These are phyloP conservation scores for Ethmia dodecea DNA, from an alignment of 2,888 invertebrate species.

Conservation along the genomic window DNA sequence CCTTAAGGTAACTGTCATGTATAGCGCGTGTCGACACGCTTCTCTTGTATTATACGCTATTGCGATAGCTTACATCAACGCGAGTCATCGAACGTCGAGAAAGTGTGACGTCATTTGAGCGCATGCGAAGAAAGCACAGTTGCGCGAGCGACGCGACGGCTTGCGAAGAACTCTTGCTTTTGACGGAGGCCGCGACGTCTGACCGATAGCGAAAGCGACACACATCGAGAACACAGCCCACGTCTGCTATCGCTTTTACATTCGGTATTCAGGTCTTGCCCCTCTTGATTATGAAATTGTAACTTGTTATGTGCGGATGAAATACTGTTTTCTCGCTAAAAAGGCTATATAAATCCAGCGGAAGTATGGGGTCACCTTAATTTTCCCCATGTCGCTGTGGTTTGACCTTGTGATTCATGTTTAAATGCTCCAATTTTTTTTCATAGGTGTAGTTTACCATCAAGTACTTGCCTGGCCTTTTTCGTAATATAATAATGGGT, in stretches of 20 bases:
- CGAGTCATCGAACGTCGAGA: slow-evolving; percentile 60
- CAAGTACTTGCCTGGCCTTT: too few species aligned
- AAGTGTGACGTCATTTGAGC: slow-evolving; percentile 66
- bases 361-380: too few species aligned
- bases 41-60: slow-evolving; percentile 34
- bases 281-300: slow-evolving; percentile 64
- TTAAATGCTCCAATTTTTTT: too few species aligned
- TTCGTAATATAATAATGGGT: too few species aligned
- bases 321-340: too few species aligned
- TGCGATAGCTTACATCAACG: slow-evolving; percentile 56
- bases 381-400: too few species aligned
- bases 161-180: slow-evolving; percentile 59
- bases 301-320: too few species aligned
- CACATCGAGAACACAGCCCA: slow-evolving; percentile 48
- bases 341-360: too few species aligned
- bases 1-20: too few species aligned
- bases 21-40: slow-evolving; percentile 16
- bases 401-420: too few species aligned
- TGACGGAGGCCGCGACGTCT: slow-evolving; percentile 64
- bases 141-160: slow-evolving; percentile 59
- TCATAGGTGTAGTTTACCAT: too few species aligned
- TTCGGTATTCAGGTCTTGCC: slow-evolving; percentile 63
- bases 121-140: slow-evolving; percentile 68
- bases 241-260: slow-evolving; percentile 58
- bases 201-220: slow-evolving; percentile 73